A percentile compares a stretch with the other conserved stretches of the same genome.
Conservation (phyloP, 2,113 vertebrate genomes). For the Zonotrichia leucophrys region DNA sequence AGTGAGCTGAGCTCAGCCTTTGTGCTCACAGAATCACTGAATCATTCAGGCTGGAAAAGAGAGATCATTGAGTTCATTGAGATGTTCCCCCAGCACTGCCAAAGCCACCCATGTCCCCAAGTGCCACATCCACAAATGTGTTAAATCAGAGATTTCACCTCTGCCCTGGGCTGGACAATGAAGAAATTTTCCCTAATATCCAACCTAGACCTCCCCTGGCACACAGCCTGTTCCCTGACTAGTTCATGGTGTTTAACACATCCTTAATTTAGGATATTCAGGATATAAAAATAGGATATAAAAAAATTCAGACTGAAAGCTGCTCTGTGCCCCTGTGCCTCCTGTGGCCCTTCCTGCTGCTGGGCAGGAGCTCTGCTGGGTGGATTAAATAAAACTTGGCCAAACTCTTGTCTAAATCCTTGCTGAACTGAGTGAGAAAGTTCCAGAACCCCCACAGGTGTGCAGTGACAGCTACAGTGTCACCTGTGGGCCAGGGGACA, state of each 20-base stretch:
- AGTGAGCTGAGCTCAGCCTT: neutral
- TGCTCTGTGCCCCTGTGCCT: neutral
- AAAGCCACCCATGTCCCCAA: neutral
- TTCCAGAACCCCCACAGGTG: rapidly evolving
- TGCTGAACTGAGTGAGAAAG: neutral
- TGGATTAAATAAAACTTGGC: neutral
- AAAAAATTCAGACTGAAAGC: neutral
- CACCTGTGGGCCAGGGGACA: neutral
- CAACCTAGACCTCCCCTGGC: neutral
- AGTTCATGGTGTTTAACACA: neutral
- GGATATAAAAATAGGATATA: no score
- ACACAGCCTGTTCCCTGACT: neutral
- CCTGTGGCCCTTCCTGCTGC: neutral
- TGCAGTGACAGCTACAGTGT: neutral
- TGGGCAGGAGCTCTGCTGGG: neutral
- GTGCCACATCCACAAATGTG: neutral
- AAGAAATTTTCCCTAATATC: neutral
- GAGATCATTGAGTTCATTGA: neutral
- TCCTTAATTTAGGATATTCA: no score
- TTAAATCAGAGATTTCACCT: neutral
- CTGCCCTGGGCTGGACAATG: neutral
- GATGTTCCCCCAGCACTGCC: neutral
- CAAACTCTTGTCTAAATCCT: neutral
- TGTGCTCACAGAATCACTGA: neutral
- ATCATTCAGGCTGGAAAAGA: neutral